Evolutionary conservation across 2,113 vertebrate genomes (phyloP).

Genomic region (Etheostoma spectabile): DNA sequence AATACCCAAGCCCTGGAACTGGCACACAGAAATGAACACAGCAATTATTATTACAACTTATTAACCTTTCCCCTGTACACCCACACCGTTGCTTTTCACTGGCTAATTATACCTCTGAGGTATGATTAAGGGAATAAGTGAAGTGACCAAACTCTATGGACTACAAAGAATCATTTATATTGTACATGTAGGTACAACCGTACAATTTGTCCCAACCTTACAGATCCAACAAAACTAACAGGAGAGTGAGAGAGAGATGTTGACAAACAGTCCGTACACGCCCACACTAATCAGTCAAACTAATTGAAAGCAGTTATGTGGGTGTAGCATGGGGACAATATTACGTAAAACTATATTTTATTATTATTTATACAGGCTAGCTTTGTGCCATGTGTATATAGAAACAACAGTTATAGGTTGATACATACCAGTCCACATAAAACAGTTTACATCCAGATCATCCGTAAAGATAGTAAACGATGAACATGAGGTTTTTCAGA

Average conservation of each 20-base stretch:
- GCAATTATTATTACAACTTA: background rate
- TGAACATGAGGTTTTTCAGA: background rate
- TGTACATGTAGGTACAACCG: background rate
- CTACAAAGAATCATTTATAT: background rate
- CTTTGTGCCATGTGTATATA: background rate
- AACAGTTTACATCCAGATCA: background rate
- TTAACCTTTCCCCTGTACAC: background rate
- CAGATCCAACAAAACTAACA: background rate
- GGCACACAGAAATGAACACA: background rate
- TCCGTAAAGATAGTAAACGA: background rate
- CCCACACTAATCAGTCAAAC: constrained; percentile 17
- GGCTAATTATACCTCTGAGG: no score
- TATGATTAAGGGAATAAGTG: background rate
- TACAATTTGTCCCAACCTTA: background rate
- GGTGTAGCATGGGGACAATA: background rate
- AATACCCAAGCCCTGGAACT: background rate
- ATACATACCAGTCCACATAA: no score
- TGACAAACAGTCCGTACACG: background rate
- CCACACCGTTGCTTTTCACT: background rate
- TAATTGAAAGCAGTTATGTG: constrained; percentile 24
- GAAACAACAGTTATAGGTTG: background rate
- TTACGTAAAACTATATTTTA: background rate
- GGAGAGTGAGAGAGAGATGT: background rate
- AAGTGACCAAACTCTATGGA: background rate
- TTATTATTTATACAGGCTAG: background rate